phyloP scores from a whole-genome alignment of 2,113 vertebrate genomes.

The Acanthochromis polyacanthus region DNA sequence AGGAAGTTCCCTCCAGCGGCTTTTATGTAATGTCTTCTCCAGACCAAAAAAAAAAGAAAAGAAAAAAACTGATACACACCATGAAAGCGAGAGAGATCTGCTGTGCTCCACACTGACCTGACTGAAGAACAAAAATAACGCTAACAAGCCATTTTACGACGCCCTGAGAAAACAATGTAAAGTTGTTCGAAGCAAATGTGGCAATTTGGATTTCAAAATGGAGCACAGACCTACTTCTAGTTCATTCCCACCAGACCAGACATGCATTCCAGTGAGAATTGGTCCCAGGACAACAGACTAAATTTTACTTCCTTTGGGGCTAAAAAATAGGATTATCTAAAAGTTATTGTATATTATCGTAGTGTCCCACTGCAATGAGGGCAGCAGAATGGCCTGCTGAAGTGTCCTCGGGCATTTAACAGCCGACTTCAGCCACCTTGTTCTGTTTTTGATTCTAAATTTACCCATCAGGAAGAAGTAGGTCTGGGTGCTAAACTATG shows the following conservation, averaged over 20 bases:
- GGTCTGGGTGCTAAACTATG: no score
- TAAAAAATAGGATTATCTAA: conserved; percentile 33
- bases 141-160: conserved; percentile 20
- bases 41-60: background rate
- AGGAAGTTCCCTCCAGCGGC: conserved; percentile 70
- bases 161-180: background rate
- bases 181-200: conserved; percentile 25
- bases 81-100: background rate
- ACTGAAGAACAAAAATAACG: conserved; percentile 12
- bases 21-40: conserved; percentile 43
- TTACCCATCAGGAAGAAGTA: background rate
- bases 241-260: conserved; percentile 35
- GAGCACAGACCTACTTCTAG: conserved; percentile 59
- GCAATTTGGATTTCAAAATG: conserved; percentile 37
- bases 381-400: conserved; percentile 1
- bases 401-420: conserved; percentile 1
- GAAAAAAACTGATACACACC: conserved; percentile 39
- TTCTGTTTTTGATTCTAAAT: background rate
- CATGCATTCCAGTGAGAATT: conserved; percentile 42
- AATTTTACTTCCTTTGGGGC: conserved; percentile 27
- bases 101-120: conserved; percentile 6
- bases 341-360: conserved; percentile 16
- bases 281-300: conserved; percentile 36
- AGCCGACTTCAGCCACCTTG: background rate
- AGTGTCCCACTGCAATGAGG: conserved; percentile 25